Evolutionary conservation across 2,113 vertebrate genomes (phyloP), one percentile per base, ranked within the genome.

Genomic region (Sturnira hondurensis): DNA sequence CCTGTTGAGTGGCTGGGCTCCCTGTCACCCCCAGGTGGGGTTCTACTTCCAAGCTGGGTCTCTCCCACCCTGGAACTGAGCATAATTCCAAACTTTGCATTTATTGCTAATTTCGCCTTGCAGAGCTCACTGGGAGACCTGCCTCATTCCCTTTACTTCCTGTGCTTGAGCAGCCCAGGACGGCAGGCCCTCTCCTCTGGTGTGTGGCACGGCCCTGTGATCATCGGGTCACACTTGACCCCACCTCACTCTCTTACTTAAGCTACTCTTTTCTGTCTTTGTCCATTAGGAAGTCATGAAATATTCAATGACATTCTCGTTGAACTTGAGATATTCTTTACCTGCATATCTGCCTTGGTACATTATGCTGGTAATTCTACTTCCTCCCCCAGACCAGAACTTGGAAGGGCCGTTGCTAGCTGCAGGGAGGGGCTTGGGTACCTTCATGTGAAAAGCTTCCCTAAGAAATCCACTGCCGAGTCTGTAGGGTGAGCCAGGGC

Each of bases 211-310:
- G 52, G 81, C 84, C 77, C 3, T 14, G 31, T 2, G 16, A 13
- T 10, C 22, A 11, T 7, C 0, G 13, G 33, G 33, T 11, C 3
- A 13, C 19, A 13, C 41, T 22, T 8, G 36, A 45, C 2, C 47
- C 26, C 70, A 3, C 58, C 10, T 50, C 20, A 0, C 41, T 1
- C 0, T 24, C 45, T 89, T 26, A 43, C 3, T 70, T 68, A 58
- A 70, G 52, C 71, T 7, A 8, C 5, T 2, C 24, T 50, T 50
- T 52, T 28, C 87, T 81, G 93, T 74, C 47, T 52, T 11, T 31
- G 20, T 82, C 65, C 91, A 73, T 84, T 71, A 91, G 61, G 54
- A 50, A 78, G 38, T 58, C 86, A 74, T 80, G 93, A 94, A 86
- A 91, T 77, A 94, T 28, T 83, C 77, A 78, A 0, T 68, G 3